These are phyloP conservation scores for Phalangium opilio DNA, from an alignment of 2,888 invertebrate species.

Conservation along the genomic window DNA sequence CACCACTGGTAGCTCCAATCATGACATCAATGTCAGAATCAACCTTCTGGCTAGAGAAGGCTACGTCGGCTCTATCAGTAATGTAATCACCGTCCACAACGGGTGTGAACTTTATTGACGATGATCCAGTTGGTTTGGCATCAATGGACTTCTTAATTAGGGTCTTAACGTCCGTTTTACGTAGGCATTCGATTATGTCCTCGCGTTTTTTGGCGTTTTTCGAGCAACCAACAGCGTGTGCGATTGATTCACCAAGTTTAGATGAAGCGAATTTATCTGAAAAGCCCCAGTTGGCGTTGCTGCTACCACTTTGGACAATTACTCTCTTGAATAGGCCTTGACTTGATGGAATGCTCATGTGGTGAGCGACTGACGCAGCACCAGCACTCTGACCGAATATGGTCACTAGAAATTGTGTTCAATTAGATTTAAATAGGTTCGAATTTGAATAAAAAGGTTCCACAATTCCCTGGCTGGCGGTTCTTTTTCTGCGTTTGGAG, in stretches of 20 bases:
- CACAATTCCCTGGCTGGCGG: no score
- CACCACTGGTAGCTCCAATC: no score
- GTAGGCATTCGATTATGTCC: neutral
- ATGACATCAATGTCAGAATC: no score
- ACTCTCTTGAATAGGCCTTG: constrained; percentile 35
- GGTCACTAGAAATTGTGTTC: no score
- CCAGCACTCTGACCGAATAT: constrained; percentile 42
- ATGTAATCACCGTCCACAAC: neutral
- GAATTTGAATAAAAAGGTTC: no score
- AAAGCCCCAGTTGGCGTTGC: constrained; percentile 29
- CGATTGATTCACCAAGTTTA: neutral
- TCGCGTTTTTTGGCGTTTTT: neutral
- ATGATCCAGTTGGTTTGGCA: neutral
- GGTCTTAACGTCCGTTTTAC: neutral
- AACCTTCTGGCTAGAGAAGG: no score
- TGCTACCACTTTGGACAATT: constrained; percentile 40
- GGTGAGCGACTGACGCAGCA: constrained; percentile 32
- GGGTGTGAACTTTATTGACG: neutral
- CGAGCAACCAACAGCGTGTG: neutral
- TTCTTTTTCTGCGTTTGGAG: no score
- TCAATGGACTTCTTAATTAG: neutral
- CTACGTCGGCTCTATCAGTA: no score
- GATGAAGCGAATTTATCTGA: neutral
- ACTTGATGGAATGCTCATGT: constrained; percentile 26
- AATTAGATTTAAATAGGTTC: no score